A percentile compares a stretch with the other conserved stretches of the same genome.
Conservation (phyloP, 2,888 invertebrate species). For the Dendrolimus houi region DNA sequence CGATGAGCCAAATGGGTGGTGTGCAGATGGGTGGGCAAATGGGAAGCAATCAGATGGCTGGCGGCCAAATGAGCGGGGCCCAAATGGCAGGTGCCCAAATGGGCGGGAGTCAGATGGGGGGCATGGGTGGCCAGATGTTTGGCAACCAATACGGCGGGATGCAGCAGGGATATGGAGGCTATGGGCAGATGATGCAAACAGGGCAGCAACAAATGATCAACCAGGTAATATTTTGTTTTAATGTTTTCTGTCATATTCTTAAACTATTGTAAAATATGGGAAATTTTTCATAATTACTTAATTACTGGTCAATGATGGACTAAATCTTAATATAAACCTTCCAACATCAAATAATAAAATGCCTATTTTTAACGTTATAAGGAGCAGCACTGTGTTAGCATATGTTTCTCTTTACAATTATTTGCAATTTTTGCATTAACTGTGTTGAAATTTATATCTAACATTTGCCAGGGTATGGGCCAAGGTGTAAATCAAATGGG, state of each 20-base stretch:
- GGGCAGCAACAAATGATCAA: constrained; percentile 73
- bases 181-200: constrained; percentile 69
- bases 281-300: too few species aligned
- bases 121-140: constrained; percentile 76
- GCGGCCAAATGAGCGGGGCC: constrained; percentile 47
- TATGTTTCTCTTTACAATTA: too few species aligned
- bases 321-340: too few species aligned
- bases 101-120: constrained; percentile 58
- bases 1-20: constrained; percentile 51
- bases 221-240: constrained; percentile 36
- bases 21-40: constrained; percentile 57
- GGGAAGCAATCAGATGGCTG: constrained; percentile 51
- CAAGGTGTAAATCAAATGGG: constrained; percentile 69
- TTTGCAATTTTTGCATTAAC: too few species aligned
- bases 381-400: too few species aligned
- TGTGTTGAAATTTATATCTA: too few species aligned
- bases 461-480: constrained; percentile 52
- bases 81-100: constrained; percentile 60
- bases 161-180: constrained; percentile 72
- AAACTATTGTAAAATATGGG: too few species aligned
- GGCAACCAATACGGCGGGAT: constrained; percentile 78
- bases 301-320: too few species aligned
- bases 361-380: too few species aligned
- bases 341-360: too few species aligned
- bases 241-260: too few species aligned